phyloP scores from a whole-genome alignment of 1,140 invertebrate species.

The Ericerus pela region DNA sequence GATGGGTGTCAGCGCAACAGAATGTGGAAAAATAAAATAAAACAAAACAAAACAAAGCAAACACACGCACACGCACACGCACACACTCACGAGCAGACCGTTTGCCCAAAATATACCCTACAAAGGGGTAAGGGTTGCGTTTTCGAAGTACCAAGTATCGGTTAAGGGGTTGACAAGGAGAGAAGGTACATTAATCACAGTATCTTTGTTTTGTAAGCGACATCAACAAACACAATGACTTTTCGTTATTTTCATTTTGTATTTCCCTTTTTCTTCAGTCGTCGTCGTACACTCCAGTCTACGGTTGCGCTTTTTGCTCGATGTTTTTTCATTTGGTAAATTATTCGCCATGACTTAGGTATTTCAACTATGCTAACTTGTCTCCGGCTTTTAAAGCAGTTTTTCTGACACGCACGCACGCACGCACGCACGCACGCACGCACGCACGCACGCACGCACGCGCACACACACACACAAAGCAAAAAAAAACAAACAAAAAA shows the following conservation, averaged over 20 bases:
- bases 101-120: too few relatives aligned
- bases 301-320: constrained; percentile 4
- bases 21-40: neutral
- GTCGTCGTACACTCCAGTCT: neutral
- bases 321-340: constrained; percentile 11
- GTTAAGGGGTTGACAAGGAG: constrained; percentile 7
- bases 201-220: constrained; percentile 11
- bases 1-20: neutral
- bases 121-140: neutral
- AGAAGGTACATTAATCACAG: constrained; percentile 10
- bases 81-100: neutral
- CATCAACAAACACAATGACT: constrained; percentile 12
- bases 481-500: too few relatives aligned
- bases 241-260: constrained; percentile 11
- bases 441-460: too few relatives aligned
- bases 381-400: constrained; percentile 4
- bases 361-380: constrained; percentile 10
- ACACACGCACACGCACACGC: too few relatives aligned
- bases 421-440: too few relatives aligned
- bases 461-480: too few relatives aligned
- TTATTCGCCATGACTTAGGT: constrained; percentile 9
- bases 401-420: too few relatives aligned
- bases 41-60: neutral
- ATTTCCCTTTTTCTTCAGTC: neutral
- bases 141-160: neutral